Percentiles rank a stretch among this genome's conserved stretches.
These are phyloP conservation scores for Eulithis prunata DNA, from an alignment of 2,888 invertebrate species.

Conservation along the genomic window DNA sequence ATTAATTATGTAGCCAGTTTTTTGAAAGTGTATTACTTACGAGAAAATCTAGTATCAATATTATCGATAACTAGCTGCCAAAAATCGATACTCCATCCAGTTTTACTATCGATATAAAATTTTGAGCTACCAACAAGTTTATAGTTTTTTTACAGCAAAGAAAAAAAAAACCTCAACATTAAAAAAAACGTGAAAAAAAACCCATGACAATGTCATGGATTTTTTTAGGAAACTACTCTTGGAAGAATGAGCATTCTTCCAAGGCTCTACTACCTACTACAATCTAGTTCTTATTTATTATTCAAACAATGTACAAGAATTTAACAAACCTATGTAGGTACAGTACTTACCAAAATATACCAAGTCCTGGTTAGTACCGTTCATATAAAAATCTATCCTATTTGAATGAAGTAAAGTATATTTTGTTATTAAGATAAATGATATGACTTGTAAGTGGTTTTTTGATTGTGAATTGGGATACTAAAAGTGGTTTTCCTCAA, in stretches of 20 bases:
- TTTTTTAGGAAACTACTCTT: no score
- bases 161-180: not conserved
- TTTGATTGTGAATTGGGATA: slow-evolving; percentile 1
- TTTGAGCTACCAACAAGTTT: no score
- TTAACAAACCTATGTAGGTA: slow-evolving; percentile 18
- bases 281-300: slow-evolving; percentile 24
- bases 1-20: no score
- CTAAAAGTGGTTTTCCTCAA: slow-evolving; percentile 30
- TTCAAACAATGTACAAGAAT: slow-evolving; percentile 33
- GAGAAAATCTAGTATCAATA: no score
- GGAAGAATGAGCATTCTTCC: no score
- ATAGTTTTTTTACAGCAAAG: not conserved
- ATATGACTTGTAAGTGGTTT: not conserved
- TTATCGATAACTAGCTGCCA: no score
- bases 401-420: not conserved
- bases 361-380: not conserved
- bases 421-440: not conserved
- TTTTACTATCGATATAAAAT: no score
- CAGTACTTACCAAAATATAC: not conserved
- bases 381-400: slow-evolving; percentile 4
- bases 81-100: no score
- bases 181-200: slow-evolving; percentile 12
- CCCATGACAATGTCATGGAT: no score
- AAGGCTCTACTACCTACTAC: not conserved
- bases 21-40: no score